Base-by-base conservation (phyloP, 2,113 vertebrate species). In the Dipodomys merriami region DNA sequence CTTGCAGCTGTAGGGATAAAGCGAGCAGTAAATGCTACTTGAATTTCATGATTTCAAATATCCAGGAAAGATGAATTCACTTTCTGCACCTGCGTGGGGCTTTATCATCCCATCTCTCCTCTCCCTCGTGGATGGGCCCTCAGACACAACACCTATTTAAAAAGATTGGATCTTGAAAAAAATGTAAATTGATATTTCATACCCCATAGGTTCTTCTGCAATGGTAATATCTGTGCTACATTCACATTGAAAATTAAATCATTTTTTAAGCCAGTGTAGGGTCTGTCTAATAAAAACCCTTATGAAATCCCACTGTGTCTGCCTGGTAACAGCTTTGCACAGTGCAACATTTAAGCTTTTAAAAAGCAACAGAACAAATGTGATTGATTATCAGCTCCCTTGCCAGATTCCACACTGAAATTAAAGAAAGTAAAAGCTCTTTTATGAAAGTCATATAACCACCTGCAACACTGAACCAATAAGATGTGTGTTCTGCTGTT, bases 331-430 rank as follows among this genome's bases (percentile, higher is more conserved):
- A 93, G 94, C 95, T 94, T 96, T 96, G 96, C 96, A 91, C 53
- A 90, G 91, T 83, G 65, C 73, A 95, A 62, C 60, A 72, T 90
- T 96, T 79, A 92, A 94, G 82, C 81, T 92, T 94, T 93, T 95
- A 88, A 94, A 93, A 95, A 95, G 88, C 74, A 83, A 89, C 85
- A 80, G 85, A 95, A 95, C 85, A 97, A 97, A 96, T 94, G 93
- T 95, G 95, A 97, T 97, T 97, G 96, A 97, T 96, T 96, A 97
- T 96, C 91, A 95, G 93, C 92, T 83, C 89, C 68, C 91, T 94
- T 96, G 91, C 95, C 96, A 96, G 90, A 83, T 91, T 95, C 74
- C 73, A 46, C 95, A 81, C 29, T 72, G 84, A 96, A 97, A 97
- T 97, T 96, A 96, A 91, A 90, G 93, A 91, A 96, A 95, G 87